Evolutionary conservation across 2,888 invertebrate genomes (phyloP).

Genomic region (Zygaena filipendulae): DNA sequence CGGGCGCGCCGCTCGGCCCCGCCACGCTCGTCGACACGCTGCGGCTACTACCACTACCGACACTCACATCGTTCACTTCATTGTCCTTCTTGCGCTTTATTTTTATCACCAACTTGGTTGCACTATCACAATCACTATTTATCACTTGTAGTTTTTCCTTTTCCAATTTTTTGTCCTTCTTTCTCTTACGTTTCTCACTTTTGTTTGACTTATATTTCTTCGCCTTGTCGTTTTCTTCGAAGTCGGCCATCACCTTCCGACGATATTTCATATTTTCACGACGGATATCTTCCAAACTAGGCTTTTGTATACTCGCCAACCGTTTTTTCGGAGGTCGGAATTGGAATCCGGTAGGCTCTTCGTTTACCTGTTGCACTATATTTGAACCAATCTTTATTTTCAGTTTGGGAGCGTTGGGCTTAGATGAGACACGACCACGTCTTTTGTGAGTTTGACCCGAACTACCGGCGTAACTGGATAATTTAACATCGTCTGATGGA

Average conservation of each 20-base stretch:
- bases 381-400: conserved; percentile 80
- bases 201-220: conserved; percentile 50
- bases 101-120: conserved; percentile 82
- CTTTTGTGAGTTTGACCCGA: conserved; percentile 33
- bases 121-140: conserved; percentile 64
- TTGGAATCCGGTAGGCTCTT: conserved; percentile 56
- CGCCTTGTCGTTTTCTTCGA: conserved; percentile 74
- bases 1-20: conserved; percentile 24
- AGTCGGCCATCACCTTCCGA: conserved; percentile 85
- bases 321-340: conserved; percentile 87
- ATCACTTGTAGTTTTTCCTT: conserved; percentile 63
- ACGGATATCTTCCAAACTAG: conserved; percentile 82
- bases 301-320: conserved; percentile 70
- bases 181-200: conserved; percentile 53
- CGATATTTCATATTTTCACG: conserved; percentile 90
- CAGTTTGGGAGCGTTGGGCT: conserved; percentile 72
- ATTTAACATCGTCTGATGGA: conserved; percentile 37
- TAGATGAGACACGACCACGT: conserved; percentile 35
- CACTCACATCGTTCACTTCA: conserved; percentile 30
- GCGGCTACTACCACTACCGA: conserved; percentile 25
- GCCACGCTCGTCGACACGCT: conserved; percentile 19
- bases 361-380: conserved; percentile 60
- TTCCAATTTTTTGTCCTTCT: conserved; percentile 67
- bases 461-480: conserved; percentile 28
- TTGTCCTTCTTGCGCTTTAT: conserved; percentile 69